Evolutionary conservation across 2,113 vertebrate species (phyloP).

Genomic region (Manacus vitellinus): DNA sequence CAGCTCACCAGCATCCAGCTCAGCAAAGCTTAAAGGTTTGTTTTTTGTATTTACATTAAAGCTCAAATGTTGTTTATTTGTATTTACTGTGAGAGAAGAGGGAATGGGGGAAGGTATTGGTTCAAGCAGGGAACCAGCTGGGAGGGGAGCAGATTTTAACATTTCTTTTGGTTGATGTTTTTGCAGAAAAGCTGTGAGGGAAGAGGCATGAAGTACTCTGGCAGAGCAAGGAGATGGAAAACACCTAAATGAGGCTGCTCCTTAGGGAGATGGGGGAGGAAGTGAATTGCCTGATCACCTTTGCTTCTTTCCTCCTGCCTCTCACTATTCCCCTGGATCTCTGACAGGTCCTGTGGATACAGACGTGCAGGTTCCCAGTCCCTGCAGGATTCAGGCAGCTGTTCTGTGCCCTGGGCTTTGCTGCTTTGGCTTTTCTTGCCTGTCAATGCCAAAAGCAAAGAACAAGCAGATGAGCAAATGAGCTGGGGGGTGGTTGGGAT

Average conservation of each 20-base stretch:
- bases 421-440: background rate
- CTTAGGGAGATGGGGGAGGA: background rate
- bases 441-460: background rate
- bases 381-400: background rate
- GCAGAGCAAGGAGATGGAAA: background rate
- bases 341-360: background rate
- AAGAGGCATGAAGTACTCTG: background rate
- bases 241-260: background rate
- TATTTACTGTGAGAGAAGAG: background rate
- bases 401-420: background rate
- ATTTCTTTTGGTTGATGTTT: background rate
- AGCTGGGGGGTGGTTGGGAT: background rate
- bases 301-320: background rate
- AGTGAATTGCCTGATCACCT: background rate
- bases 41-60: background rate
- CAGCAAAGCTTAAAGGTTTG: background rate
- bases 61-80: background rate
- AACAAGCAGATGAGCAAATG: background rate
- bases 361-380: fast-evolving
- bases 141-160: background rate
- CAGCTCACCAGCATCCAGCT: background rate
- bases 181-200: background rate
- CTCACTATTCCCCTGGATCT: fast-evolving
- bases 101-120: background rate
- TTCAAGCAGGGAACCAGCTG: background rate